Evolutionary conservation across 2,888 invertebrate genomes (phyloP).

Genomic region (Melieria picta): DNA sequence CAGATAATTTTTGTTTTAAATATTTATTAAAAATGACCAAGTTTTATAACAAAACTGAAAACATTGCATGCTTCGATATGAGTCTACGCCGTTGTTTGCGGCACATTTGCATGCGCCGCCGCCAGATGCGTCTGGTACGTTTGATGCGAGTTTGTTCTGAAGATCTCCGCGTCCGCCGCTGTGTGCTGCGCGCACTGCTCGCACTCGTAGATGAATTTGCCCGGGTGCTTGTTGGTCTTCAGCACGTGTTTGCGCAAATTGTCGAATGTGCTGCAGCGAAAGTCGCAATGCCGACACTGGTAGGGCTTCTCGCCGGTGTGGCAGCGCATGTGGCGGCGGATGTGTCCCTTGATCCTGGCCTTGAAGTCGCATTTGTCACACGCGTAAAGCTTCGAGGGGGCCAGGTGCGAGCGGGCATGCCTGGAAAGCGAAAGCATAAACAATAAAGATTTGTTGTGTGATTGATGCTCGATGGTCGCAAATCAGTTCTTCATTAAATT

Average conservation of each 20-base stretch:
- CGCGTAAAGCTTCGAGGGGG: constrained; percentile 68
- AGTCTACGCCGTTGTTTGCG: background rate
- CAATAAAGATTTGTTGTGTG: no score
- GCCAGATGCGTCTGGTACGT: constrained; percentile 57
- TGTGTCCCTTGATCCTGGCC: constrained; percentile 73
- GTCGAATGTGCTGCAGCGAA: constrained; percentile 82
- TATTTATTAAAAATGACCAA: no score
- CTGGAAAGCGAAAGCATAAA: constrained; percentile 45
- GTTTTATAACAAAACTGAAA: no score
- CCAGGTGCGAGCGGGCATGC: constrained; percentile 58
- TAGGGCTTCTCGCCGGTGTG: constrained; percentile 88
- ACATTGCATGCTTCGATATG: no score
- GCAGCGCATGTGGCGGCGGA: constrained; percentile 81
- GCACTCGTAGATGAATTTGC: constrained; percentile 83
- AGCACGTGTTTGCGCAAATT: constrained; percentile 89
- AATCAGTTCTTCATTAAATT: no score
- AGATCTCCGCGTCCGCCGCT: constrained; percentile 36
- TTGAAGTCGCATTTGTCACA: constrained; percentile 79
- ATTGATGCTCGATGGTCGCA: no score
- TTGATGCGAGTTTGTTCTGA: constrained; percentile 56
- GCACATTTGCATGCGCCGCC: background rate
- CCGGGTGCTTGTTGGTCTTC: constrained; percentile 80
- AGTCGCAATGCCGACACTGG: constrained; percentile 84
- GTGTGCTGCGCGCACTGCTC: constrained; percentile 68
- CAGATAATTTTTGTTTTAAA: no score